Percentiles rank a stretch among this genome's conserved stretches.
These are phyloP conservation scores for Malurus alboscapulatus DNA, from an alignment of 2,113 vertebrate genomes.

Conservation along the genomic window DNA sequence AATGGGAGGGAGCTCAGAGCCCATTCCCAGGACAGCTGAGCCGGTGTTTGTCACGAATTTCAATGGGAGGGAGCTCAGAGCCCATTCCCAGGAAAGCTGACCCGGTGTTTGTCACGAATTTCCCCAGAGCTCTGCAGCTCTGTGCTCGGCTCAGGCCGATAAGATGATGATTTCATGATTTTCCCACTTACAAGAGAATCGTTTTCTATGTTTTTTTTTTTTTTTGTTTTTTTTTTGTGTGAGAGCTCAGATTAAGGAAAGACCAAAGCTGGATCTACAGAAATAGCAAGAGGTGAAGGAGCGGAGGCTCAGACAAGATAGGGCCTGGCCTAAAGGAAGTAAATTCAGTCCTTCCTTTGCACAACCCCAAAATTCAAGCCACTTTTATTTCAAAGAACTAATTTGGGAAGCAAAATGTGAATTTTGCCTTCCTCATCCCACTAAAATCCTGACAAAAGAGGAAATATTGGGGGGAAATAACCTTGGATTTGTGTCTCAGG, in stretches of 20 bases:
- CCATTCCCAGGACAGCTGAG: accelerated
- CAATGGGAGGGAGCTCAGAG: too few relatives aligned
- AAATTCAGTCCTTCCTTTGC: neutral
- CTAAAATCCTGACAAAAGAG: accelerated
- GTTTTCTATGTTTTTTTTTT: accelerated
- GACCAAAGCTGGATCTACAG: neutral
- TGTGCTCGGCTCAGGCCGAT: accelerated
- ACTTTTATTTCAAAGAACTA: neutral
- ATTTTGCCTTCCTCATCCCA: neutral
- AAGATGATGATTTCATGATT: accelerated
- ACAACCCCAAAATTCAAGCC: neutral
- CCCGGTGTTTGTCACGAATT: accelerated
- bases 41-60: accelerated
- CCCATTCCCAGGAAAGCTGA: neutral
- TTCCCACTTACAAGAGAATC: neutral
- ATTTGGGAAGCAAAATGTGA: neutral
- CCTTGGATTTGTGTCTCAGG: accelerated
- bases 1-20: accelerated
- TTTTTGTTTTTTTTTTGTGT: too few relatives aligned
- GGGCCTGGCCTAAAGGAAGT: neutral
- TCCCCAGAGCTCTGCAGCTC: accelerated
- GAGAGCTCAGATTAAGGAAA: neutral
- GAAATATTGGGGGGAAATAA: neutral
- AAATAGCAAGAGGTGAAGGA: accelerated
- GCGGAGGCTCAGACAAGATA: neutral